Base-by-base conservation (phyloP, 2,797 vertebrate genomes). In the Phrynocephalus forsythii region DNA sequence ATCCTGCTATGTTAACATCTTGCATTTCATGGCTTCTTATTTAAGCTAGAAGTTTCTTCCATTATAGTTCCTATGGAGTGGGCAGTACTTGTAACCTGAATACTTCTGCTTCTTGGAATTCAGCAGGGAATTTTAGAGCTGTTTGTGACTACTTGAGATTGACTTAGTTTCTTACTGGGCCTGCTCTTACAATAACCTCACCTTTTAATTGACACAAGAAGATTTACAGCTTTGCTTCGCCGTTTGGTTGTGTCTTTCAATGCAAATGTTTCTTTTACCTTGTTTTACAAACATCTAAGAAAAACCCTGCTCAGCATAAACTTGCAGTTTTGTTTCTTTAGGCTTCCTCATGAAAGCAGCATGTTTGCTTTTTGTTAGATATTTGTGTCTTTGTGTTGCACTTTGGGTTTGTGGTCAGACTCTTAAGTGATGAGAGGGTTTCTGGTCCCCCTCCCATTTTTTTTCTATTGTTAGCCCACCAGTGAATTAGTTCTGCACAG, bases 401-500 rank as follows among this genome's bases (percentile, higher is more conserved):
- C 63, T 87, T 87, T 81, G 69, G 3, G 56, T 75, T 87, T 71
- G 75, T 83, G 50, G 73, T 83, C 78, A 75, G 48, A 26, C 15
- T 82, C 16, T 44, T 76, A 9, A 44, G 67, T 68, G 52, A 72
- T 68, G 81, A 66, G 50, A 83, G 11, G 6, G 6, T 69, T 68
- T 77, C 50, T 15, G 68, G 13, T 63, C 2, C 10, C 52, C 26
- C 69, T 11, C 5, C 18, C 56, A 13, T 63, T 4, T 48, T 84
- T 81, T 85, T 56, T n/a, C 48, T 75, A 73, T 67, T 75, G 24
- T 85, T 68, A 81, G 15, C 33, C 24, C 67, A 22, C 69, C 24
- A 56, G 63, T 60, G 30, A 68, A 85, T 44, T 68, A 44, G 56
- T 48, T 73, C 18, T 85, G 50, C 68, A 56, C 30, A 85, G 44